These are phyloP conservation scores for Glossophaga mutica DNA, from an alignment of 2,797 vertebrate species.

Conservation along the genomic window DNA sequence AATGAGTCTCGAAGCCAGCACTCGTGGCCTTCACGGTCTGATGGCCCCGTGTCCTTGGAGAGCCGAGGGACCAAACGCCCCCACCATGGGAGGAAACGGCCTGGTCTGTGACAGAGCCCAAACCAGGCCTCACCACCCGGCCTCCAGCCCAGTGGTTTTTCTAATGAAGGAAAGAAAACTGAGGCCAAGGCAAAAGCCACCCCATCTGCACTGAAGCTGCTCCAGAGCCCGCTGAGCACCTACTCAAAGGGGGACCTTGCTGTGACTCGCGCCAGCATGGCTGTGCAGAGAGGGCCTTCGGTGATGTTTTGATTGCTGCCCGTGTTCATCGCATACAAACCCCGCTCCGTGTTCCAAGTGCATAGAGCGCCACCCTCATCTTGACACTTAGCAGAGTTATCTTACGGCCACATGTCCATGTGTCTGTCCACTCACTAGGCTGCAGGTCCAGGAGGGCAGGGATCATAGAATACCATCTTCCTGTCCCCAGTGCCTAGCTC, in stretches of 20 bases:
- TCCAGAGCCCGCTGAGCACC: not conserved
- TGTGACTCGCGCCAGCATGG: fast-evolving
- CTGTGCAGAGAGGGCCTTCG: fast-evolving
- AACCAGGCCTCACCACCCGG: not conserved
- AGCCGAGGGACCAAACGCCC: fast-evolving
- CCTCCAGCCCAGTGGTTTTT: not conserved
- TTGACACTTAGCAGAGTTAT: fast-evolving
- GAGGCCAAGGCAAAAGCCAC: not conserved
- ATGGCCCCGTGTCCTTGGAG: not conserved
- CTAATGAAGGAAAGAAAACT: not conserved
- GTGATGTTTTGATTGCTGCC: not conserved
- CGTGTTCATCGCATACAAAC: not conserved
- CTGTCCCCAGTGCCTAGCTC: not conserved
- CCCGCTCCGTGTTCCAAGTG: not conserved
- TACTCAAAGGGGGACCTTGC: not conserved
- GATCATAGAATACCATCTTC: not conserved
- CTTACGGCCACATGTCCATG: fast-evolving
- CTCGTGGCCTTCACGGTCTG: not conserved
- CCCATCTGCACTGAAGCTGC: fast-evolving
- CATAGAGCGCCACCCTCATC: fast-evolving
- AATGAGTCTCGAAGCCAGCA: not conserved
- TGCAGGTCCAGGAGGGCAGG: fast-evolving
- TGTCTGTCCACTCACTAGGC: not conserved
- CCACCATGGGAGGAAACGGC: too few relatives aligned
- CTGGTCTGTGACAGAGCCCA: not conserved